Evolutionary conservation across 2,797 vertebrate genomes (phyloP), one percentile per base, ranked within the genome.

Genomic region (Enteromius unitaeniatus): DNA sequence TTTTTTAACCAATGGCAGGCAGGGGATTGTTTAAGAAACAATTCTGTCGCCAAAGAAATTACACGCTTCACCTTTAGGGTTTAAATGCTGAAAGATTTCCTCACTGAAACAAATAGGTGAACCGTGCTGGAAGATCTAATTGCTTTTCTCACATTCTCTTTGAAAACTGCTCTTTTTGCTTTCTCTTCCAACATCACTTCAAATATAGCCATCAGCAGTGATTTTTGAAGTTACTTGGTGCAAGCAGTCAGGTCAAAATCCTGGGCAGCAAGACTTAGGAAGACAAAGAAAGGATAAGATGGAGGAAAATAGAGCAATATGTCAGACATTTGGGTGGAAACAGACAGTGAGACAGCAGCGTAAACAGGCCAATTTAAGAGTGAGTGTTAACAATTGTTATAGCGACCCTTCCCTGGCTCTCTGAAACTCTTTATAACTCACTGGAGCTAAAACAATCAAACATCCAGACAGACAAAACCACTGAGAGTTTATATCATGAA

Each of bases 181-280:
- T 74, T 75, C 45, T 67, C 45, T 82, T 53, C 72, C 60, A 82
- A 68, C 34, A 42, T 31, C 60, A 67, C 72, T 40, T 68, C 45
- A 77, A 69, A 83, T 34, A 83, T 23, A 83, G 81, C 73, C 73
- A 58, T 77, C 81, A 69, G 73, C 37, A 34, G 62, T 31, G 62
- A 68, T 53, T 55, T 81, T n/a, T 42, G 31, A 83, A 83, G 73
- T 58, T 77, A 76, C 62, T 51, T 51, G 62, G 81, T n/a, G 34
- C 47, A 8, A 45, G 64, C n/a, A 55, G 40, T 40, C 51, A 31
- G 49, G 81, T 77, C 73, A 45, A 73, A 68, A 58, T 31, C 37
- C 81, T 31, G 47, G 17, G 60, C 28, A 60, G 37, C 40, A 21
- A 83, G 73, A 68, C 45, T 37, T 28, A 62, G 19, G 58, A 65